Evolutionary conservation across 2,113 vertebrate genomes (phyloP).

Genomic region (Acinonyx jubatus): DNA sequence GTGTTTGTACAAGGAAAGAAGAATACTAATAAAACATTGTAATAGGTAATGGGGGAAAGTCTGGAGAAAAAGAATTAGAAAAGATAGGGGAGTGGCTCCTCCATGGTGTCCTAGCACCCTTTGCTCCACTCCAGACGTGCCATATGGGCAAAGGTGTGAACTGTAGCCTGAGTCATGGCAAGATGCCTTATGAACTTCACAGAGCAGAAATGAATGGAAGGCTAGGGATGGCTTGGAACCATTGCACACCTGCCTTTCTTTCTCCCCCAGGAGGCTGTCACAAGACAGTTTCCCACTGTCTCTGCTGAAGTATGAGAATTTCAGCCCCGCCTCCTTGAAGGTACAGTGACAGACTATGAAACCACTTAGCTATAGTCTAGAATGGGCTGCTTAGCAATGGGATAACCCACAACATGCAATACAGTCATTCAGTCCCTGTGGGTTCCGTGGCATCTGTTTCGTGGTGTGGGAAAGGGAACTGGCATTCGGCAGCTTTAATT

Average conservation of each 20-base stretch:
- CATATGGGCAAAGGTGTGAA: neutral
- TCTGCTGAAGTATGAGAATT: neutral
- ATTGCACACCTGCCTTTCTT: neutral
- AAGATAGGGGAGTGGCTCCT: neutral
- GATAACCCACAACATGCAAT: neutral
- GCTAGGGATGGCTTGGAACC: too few relatives aligned
- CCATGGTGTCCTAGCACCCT: accelerated
- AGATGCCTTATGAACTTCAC: neutral
- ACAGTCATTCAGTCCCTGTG: neutral
- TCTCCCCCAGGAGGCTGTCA: neutral
- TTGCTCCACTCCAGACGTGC: neutral
- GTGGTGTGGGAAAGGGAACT: neutral
- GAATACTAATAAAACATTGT: neutral
- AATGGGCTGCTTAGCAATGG: neutral
- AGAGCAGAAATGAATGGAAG: neutral
- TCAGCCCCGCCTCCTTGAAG: neutral
- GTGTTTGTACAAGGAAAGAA: neutral
- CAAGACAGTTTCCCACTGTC: neutral
- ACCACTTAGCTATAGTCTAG: neutral
- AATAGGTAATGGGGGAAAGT: neutral
- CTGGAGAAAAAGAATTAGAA: neutral
- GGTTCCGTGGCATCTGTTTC: neutral
- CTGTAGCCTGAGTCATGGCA: neutral
- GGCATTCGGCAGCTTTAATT: neutral
- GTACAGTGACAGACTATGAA: neutral